Base-by-base conservation (phyloP, 2,113 vertebrate species). In the Erpornis zantholeuca region DNA sequence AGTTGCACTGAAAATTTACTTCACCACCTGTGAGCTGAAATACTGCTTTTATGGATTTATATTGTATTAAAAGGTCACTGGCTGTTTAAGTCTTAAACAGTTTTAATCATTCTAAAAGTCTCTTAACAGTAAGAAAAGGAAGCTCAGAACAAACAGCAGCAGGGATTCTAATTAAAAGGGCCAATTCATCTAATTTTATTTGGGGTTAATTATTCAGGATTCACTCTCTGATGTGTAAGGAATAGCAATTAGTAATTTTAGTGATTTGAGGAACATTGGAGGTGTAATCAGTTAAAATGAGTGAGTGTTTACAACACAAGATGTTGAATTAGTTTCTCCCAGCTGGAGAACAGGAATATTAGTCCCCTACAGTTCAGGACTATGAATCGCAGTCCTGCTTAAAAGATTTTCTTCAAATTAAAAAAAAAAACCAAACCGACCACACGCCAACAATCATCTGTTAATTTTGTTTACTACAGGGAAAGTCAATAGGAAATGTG, bases 221-320 rank as follows among this genome's bases (percentile, higher is more conserved):
- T 98, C 98, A 98, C 98, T 97, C 98, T 98, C 98, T 98, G 98
- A 98, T 98, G 98, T 98, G 98, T 98, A 98, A 98, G 98, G 98
- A 99, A 99, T 99, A 98, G 98, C 98, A 99, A 99, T 99, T 98
- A 98, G 98, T 98, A 98, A 99, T 99, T 99, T 99, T 97, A 98
- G 98, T 98, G 98, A 98, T 99, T 98, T 98, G 98, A 99, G 98
- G 98, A 98, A 98, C 98, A 97, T 96, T 98, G 98, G 98, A 99
- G 98, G 98, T 98, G 97, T 99, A 99, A 99, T 99, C 98, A 98
- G 98, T 98, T 98, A 98, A 99, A 98, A 97, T 98, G 98, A 98
- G 98, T 97, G 98, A 98, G 98, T 97, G 98, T 98, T 98, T 98
- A 98, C 98, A 98, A 97, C 95, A 97, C 96, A 98, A 98, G 97